A percentile compares a stretch with the other conserved stretches of the same genome.
Evolutionary conservation across 2,888 invertebrate genomes (phyloP).

Genomic region (Zaprionus bogoriensis): DNA sequence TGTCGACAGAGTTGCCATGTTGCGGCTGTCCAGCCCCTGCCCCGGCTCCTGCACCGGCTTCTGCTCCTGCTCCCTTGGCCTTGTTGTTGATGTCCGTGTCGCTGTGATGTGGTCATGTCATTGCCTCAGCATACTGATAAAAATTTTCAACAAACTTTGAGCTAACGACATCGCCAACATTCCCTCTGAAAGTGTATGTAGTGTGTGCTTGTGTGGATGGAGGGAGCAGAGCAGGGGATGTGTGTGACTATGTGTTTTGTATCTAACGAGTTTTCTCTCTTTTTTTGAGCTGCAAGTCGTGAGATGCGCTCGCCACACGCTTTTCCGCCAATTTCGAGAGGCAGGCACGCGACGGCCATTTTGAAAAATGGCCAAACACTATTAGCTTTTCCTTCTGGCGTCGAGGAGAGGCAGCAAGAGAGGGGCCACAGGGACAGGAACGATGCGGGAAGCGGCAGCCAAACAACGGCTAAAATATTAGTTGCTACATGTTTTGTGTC

Average conservation of each 20-base stretch:
- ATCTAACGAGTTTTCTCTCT: constrained; percentile 39
- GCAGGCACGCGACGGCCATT: constrained; percentile 46
- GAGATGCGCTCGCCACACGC: constrained; percentile 12
- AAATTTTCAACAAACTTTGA: constrained; percentile 74
- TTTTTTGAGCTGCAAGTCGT: constrained; percentile 1
- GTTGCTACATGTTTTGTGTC: constrained; percentile 74
- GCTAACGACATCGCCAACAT: constrained; percentile 64
- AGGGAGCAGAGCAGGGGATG: too few relatives aligned
- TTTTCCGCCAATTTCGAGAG: constrained; percentile 36
- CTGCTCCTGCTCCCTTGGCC: constrained; percentile 4
- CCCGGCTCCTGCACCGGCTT: not conserved
- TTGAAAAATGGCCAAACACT: constrained; percentile 77
- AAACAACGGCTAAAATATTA: constrained; percentile 67
- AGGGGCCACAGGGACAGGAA: not conserved
- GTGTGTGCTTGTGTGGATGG: too few relatives aligned
- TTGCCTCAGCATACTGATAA: constrained; percentile 71
- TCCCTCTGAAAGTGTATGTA: constrained; percentile 5
- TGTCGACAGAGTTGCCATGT: constrained; percentile 56
- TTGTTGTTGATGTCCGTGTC: constrained; percentile 40
- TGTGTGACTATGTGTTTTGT: constrained; percentile 2
- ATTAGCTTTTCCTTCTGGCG: constrained; percentile 60
- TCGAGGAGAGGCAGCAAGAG: too few relatives aligned
- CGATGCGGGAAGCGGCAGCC: constrained; percentile 8
- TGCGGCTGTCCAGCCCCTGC: constrained; percentile 47
- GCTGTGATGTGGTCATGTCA: constrained; percentile 76